Evolutionary conservation across 2,113 vertebrate species (phyloP).

Genomic region (Ramphastos sulfuratus): DNA sequence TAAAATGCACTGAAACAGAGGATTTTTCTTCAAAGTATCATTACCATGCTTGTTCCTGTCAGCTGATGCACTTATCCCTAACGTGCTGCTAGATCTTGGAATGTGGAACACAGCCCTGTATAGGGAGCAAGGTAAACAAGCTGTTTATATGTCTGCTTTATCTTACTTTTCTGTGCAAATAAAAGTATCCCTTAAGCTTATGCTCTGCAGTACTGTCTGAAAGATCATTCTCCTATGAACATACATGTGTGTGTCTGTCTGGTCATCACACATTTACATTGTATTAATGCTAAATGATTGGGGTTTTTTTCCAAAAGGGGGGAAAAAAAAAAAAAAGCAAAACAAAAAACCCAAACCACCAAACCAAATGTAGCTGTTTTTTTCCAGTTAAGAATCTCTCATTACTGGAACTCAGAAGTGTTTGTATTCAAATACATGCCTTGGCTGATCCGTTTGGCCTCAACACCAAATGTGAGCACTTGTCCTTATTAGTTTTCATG

Average conservation of each 20-base stretch:
- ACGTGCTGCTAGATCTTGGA: not conserved
- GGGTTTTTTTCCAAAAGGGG: not conserved
- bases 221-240: not conserved
- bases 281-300: not conserved
- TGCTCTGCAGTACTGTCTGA: not conserved
- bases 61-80: not conserved
- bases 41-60: not conserved
- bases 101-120: not conserved
- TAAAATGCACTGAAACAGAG: not conserved
- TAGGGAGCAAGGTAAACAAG: not conserved
- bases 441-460: not conserved
- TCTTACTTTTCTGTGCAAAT: not conserved
- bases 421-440: not conserved
- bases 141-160: not conserved
- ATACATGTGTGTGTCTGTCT: not conserved
- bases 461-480: not conserved
- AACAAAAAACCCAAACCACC: too few species aligned
- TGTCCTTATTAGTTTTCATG: not conserved
- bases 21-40: not conserved
- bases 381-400: not conserved
- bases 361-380: not conserved
- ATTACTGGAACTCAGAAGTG: not conserved
- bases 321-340: not conserved
- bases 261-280: not conserved
- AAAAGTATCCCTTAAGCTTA: not conserved